Conservation (phyloP, 1,140 invertebrate genomes). For the Anagrus nilaparvatae region DNA sequence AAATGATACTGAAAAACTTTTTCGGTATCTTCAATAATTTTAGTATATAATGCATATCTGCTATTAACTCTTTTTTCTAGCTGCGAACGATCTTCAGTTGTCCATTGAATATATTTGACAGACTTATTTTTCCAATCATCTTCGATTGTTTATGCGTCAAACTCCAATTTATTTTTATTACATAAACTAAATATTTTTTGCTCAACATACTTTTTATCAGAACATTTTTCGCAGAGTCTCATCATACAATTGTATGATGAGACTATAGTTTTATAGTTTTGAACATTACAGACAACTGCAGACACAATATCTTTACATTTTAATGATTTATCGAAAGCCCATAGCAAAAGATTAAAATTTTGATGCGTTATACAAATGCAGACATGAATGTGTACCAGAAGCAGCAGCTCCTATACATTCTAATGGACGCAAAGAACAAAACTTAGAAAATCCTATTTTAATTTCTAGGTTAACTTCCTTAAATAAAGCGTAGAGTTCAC, state of each 20-base stretch:
- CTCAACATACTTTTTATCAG: neutral
- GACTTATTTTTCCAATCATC: too few species aligned
- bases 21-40: neutral
- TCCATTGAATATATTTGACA: slow-evolving; percentile 11
- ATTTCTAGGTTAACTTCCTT: too few species aligned
- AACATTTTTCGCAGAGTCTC: too few species aligned
- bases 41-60: slow-evolving; percentile 1
- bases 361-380: too few species aligned
- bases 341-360: too few species aligned
- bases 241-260: too few species aligned
- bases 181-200: neutral
- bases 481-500: neutral
- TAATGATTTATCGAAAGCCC: too few species aligned
- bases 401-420: too few species aligned
- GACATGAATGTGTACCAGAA: neutral
- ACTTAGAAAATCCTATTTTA: too few species aligned
- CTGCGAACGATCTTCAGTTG: slow-evolving; percentile 5
- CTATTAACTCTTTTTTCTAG: neutral
- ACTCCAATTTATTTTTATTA: neutral
- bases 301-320: neutral
- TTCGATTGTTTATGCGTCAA: slow-evolving; percentile 1
- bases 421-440: too few species aligned
- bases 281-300: neutral
- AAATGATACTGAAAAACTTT: slow-evolving; percentile 12
- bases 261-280: neutral